Base-by-base conservation (phyloP, 1,140 invertebrate genomes). In the Microplitis mediator region DNA sequence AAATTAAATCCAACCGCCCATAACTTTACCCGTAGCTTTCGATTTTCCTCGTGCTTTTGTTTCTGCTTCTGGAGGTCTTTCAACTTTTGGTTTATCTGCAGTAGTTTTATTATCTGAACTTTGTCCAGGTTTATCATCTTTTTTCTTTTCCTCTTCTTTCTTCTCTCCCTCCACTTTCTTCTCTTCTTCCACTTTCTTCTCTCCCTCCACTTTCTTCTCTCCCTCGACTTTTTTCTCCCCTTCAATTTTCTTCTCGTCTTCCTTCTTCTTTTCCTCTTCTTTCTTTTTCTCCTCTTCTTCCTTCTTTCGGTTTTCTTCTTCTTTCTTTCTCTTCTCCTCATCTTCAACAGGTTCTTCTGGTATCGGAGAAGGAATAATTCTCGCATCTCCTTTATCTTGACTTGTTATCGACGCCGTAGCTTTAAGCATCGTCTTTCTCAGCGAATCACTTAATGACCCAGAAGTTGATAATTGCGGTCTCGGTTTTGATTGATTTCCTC, bases 1-100 rank as follows among this genome's bases (percentile, higher is more conserved):
- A 31, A 23, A 32, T 85, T 88, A 92, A 23, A 92, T 85, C 91
- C 91, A 92, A 2, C 91, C 91, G 31, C 90, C 90, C 58, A 91
- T 88, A 11, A 91, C 85, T 87, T 90, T 89, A 3, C 91, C 91
- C 4, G 91, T 92, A 1, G 90, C 89, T 82, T 91, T 92, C 8
- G 91, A 92, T 80, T 89, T 91, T 58, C 91, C 91, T 52, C 87
- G 86, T 66, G 88, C 85, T 80, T 88, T 87, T 4, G 88, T 87
- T 39, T 63, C 45, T 32, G 34, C 61, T 14, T 61, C 14, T 9
- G 35, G 11, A 31, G 11, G 61, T 35, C 8, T 39, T 36, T 36
- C 50, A 56, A 52, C 64, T 52, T 16, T 61, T 60, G 54, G 36
- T 31, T 68, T 11, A 6, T 69, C 8, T 35, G 71, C 68, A 23